These are phyloP conservation scores for Strix occidentalis DNA, from an alignment of 2,797 vertebrate species.

Conservation along the genomic window DNA sequence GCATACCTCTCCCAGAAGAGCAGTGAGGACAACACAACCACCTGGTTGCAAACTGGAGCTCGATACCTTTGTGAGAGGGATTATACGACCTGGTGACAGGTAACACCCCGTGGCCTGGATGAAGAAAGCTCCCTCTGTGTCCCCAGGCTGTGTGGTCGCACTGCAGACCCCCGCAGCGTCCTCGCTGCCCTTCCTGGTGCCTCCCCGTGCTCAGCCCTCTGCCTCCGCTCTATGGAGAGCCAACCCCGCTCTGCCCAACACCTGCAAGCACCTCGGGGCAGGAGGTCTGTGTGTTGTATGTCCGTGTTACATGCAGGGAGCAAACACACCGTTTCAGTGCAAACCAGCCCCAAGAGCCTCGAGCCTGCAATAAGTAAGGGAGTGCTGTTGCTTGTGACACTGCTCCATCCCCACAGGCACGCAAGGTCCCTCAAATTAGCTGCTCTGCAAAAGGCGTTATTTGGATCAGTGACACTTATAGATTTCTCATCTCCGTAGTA, in stretches of 20 bases:
- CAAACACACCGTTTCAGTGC: background rate
- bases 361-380: background rate
- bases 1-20: background rate
- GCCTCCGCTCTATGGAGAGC: fast-evolving
- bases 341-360: background rate
- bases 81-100: background rate
- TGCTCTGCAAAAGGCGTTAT: background rate
- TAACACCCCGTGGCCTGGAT: background rate
- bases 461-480: background rate
- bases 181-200: background rate
- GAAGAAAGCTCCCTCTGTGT: background rate
- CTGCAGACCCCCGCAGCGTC: fast-evolving
- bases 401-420: background rate
- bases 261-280: background rate
- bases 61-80: background rate
- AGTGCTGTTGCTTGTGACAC: background rate
- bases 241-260: background rate
- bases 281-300: background rate
- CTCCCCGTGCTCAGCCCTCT: background rate
- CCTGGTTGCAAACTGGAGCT: background rate
- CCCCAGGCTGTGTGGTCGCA: background rate
- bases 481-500: background rate
- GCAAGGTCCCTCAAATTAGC: background rate
- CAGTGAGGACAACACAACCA: background rate
- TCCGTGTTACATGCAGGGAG: background rate